Conservation (phyloP, 1,140 invertebrate species). For the Macrosteles quadrilineatus region DNA sequence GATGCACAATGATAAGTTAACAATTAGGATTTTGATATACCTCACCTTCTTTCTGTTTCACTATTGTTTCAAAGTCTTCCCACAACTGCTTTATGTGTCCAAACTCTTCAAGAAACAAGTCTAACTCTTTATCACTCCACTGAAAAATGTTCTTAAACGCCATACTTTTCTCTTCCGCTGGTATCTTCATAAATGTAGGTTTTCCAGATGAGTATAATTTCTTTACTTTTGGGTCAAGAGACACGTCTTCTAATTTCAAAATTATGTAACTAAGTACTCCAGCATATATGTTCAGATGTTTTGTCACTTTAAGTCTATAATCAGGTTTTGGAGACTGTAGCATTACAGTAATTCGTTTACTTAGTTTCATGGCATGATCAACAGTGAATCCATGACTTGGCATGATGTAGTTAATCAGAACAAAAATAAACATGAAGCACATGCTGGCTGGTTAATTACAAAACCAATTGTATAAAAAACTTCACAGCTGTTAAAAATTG, state of each 20-base stretch:
- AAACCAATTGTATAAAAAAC: too few species aligned
- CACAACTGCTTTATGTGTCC: not conserved
- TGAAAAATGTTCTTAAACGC: not conserved
- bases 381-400: not conserved
- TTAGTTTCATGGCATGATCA: conserved; percentile 2
- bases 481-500: too few species aligned
- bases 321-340: not conserved
- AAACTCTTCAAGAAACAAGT: conserved; percentile 1
- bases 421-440: too few species aligned
- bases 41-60: not conserved
- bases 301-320: not conserved
- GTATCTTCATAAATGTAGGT: not conserved
- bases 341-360: not conserved
- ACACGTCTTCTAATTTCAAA: not conserved
- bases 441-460: too few species aligned
- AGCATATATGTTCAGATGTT: not conserved
- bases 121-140: not conserved
- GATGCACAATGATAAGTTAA: too few species aligned
- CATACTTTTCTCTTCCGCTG: not conserved
- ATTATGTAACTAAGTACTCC: not conserved
- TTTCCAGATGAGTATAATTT: not conserved
- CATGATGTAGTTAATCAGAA: too few species aligned
- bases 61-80: not conserved
- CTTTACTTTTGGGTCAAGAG: not conserved
- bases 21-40: too few species aligned